Evolutionary conservation across 2,113 vertebrate genomes (phyloP).

Genomic region (Caretta caretta): DNA sequence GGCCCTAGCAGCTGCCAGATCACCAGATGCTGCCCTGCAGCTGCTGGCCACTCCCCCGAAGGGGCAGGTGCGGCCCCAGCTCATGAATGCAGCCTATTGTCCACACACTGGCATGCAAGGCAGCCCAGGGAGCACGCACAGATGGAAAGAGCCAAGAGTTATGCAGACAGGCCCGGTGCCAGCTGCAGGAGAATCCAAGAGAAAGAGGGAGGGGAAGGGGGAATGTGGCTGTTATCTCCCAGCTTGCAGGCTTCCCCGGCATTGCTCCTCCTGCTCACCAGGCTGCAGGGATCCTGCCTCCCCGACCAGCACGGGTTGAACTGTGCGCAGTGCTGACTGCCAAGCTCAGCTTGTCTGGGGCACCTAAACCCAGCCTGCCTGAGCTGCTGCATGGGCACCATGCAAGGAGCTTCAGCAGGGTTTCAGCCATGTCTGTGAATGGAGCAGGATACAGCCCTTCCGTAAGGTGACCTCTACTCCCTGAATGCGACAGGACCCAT

Average conservation of each 20-base stretch:
- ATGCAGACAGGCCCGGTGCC: neutral
- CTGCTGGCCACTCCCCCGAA: neutral
- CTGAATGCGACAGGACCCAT: too few relatives aligned
- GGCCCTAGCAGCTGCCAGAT: neutral
- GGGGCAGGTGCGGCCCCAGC: neutral
- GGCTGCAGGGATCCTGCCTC: neutral
- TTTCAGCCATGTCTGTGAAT: too few relatives aligned
- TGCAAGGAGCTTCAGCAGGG: neutral
- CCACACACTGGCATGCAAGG: neutral
- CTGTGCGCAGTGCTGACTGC: neutral
- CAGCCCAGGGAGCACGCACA: neutral
- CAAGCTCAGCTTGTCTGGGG: neutral
- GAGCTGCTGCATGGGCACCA: neutral
- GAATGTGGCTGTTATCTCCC: neutral
- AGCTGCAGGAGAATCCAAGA: neutral
- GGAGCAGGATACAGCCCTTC: too few relatives aligned
- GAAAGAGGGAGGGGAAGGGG: neutral
- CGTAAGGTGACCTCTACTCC: too few relatives aligned
- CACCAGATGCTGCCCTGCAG: neutral
- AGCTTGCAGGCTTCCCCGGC: too few relatives aligned
- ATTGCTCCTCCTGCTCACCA: neutral
- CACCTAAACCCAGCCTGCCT: neutral
- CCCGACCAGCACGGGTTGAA: neutral
- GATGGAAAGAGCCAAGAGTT: neutral
- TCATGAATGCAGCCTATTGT: neutral